Evolutionary conservation across 2,888 invertebrate species (phyloP).

Genomic region (Apotomis turbidana): DNA sequence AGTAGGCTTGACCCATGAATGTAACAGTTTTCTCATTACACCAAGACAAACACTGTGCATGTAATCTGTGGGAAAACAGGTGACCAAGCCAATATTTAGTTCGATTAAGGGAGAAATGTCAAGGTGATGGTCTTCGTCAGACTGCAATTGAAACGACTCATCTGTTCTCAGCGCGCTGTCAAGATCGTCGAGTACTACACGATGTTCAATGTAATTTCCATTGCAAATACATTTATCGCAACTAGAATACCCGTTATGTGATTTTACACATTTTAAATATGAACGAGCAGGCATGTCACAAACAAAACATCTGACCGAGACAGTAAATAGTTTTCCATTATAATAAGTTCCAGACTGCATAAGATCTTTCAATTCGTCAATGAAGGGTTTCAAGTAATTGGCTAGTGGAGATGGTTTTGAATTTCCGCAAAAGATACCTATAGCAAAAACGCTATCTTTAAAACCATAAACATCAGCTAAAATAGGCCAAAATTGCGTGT

Average conservation of each 20-base stretch:
- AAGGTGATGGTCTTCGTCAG: conserved; percentile 2
- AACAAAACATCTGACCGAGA: neutral
- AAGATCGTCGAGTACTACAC: neutral
- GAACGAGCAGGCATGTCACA: conserved; percentile 10
- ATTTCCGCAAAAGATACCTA: neutral
- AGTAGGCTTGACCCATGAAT: neutral
- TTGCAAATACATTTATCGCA: conserved; percentile 8
- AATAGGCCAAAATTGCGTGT: conserved; percentile 45
- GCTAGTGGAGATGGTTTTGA: neutral
- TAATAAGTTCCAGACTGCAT: conserved; percentile 1
- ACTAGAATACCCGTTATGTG: conserved; percentile 8
- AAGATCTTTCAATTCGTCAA: conserved; percentile 1
- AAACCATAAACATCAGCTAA: neutral
- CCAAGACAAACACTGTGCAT: conserved; percentile 10
- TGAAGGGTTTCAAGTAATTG: neutral
- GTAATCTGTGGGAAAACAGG: conserved; percentile 1
- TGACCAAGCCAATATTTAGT: neutral
- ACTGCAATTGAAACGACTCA: conserved; percentile 6
- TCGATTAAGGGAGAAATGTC: conserved; percentile 1
- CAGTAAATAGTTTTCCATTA: conserved; percentile 3
- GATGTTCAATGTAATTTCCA: conserved; percentile 4
- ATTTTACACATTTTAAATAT: conserved; percentile 9
- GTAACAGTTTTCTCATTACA: conserved; percentile 3
- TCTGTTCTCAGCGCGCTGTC: neutral
- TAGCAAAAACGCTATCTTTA: neutral